A percentile compares a stretch with the other conserved stretches of the same genome.
phyloP scores from a whole-genome alignment of 2,113 vertebrate species.

The Solea solea region DNA sequence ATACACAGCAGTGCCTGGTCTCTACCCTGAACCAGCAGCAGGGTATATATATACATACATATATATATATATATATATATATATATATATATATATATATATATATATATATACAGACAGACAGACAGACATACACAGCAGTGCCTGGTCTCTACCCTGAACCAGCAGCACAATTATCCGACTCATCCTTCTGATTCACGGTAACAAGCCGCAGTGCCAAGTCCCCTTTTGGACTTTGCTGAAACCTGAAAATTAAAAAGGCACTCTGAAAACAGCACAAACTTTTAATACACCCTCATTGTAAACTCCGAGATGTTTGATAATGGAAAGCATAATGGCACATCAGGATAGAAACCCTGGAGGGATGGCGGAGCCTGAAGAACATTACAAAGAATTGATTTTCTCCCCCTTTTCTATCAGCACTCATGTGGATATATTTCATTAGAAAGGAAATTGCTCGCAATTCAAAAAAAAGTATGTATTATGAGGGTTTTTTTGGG shows the following conservation, averaged over 20 bases:
- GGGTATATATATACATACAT: too few species aligned
- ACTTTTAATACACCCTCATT: slow-evolving; percentile 45
- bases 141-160: slow-evolving; percentile 7
- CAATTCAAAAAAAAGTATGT: slow-evolving; percentile 32
- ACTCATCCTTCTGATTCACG: slow-evolving; percentile 17
- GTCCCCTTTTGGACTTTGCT: slow-evolving; percentile 13
- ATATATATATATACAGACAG: too few species aligned
- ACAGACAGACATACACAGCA: not conserved
- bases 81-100: too few species aligned
- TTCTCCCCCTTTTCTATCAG: slow-evolving; percentile 33
- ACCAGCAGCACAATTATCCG: slow-evolving; percentile 24
- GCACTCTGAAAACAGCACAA: slow-evolving; percentile 12
- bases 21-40: too few species aligned
- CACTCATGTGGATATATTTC: slow-evolving; percentile 57
- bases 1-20: slow-evolving; percentile 1
- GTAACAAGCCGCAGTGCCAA: not conserved
- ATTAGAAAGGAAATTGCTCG: slow-evolving; percentile 63
- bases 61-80: too few species aligned
- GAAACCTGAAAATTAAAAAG: slow-evolving; percentile 49
- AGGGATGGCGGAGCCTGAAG: slow-evolving; percentile 28
- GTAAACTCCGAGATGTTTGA: slow-evolving; percentile 39
- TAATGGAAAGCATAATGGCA: slow-evolving; percentile 58
- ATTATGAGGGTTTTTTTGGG: slow-evolving; percentile 38
- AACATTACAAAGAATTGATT: slow-evolving; percentile 58
- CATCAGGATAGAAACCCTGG: slow-evolving; percentile 35